phyloP scores from a whole-genome alignment of 2,888 invertebrate species.

The Parnassius glacialis region DNA sequence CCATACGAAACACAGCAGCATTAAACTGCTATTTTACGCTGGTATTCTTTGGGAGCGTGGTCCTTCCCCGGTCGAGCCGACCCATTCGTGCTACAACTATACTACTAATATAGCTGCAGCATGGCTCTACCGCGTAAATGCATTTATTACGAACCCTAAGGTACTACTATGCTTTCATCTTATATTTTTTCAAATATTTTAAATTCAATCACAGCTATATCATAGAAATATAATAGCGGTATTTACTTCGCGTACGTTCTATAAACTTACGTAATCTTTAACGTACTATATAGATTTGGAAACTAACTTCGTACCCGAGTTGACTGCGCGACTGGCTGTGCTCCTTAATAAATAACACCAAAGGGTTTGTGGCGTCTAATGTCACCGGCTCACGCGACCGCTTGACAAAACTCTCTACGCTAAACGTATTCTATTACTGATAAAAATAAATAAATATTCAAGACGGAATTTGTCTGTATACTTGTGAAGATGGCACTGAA shows the following conservation, averaged over 20 bases:
- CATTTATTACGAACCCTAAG: no score
- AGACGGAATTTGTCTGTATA: conserved; percentile 11
- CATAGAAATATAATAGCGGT: background rate
- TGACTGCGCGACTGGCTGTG: conserved; percentile 31
- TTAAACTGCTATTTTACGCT: no score
- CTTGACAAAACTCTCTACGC: conserved; percentile 53
- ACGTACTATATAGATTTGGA: conserved; percentile 32
- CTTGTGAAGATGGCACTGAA: background rate
- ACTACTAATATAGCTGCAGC: no score
- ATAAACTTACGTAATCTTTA: conserved; percentile 30
- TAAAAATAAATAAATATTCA: conserved; percentile 23
- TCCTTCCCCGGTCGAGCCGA: no score
- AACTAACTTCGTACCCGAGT: conserved; percentile 35
- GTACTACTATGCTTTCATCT: no score
- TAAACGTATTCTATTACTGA: conserved; percentile 33
- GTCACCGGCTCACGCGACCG: conserved; percentile 63
- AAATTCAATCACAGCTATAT: background rate
- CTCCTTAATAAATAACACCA: conserved; percentile 71
- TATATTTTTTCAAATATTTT: no score
- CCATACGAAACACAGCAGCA: no score
- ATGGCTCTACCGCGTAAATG: no score
- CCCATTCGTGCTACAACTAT: no score
- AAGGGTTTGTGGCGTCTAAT: conserved; percentile 68
- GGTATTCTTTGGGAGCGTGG: no score
- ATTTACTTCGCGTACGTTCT: background rate